Evolutionary conservation across 2,888 invertebrate genomes (phyloP).

Genomic region (Cancer borealis): DNA sequence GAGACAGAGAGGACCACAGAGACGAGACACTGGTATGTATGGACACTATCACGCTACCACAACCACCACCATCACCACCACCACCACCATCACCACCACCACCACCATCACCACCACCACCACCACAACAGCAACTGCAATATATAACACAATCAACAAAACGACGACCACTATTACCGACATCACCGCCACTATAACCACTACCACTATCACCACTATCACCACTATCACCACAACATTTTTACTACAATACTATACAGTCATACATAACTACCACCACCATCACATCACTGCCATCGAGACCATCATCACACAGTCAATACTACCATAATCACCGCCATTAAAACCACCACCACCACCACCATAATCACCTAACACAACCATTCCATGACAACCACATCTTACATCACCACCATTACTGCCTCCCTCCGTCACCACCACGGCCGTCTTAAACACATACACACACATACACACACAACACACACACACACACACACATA

Average conservation of each 20-base stretch:
- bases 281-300: background rate
- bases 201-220: background rate
- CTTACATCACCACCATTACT: constrained; percentile 2
- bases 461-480: too few relatives aligned
- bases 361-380: background rate
- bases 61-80: background rate
- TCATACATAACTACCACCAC: background rate
- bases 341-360: background rate
- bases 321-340: background rate
- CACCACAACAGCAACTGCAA: too few relatives aligned
- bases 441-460: background rate
- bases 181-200: background rate
- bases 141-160: background rate
- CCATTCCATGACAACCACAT: background rate
- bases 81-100: background rate
- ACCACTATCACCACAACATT: background rate
- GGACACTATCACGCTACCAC: background rate
- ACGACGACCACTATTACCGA: background rate
- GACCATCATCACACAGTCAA: background rate
- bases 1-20: background rate
- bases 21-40: background rate
- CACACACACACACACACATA: too few relatives aligned
- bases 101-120: background rate
- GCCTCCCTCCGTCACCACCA: background rate
- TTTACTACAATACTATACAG: background rate